These are phyloP conservation scores for Andrena cerasifolii DNA, from an alignment of 1,140 invertebrate species.

Conservation along the genomic window DNA sequence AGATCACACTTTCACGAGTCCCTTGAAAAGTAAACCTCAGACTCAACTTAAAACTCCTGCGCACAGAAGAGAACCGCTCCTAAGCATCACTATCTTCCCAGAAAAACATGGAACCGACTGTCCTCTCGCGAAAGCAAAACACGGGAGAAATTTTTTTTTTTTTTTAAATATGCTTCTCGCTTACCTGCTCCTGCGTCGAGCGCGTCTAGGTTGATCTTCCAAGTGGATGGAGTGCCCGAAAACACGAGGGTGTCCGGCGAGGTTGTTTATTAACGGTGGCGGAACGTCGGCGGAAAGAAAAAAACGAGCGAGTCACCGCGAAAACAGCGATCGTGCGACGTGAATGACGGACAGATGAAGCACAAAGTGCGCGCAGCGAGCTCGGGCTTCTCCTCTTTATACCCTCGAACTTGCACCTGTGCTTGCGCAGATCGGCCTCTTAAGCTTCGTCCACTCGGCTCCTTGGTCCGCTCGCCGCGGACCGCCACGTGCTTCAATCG, in stretches of 20 bases:
- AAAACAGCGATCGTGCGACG: constrained; percentile 39
- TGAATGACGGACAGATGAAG: constrained; percentile 76
- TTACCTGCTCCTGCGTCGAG: neutral
- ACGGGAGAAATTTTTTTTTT: no score
- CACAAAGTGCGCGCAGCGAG: constrained; percentile 76
- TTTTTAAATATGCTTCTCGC: neutral
- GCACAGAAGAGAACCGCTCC: no score
- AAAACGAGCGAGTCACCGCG: constrained; percentile 11
- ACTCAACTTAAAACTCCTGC: neutral
- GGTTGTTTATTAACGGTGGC: neutral
- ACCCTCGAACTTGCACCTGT: constrained; percentile 77
- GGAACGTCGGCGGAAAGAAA: neutral
- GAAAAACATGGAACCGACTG: no score
- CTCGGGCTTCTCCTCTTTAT: constrained; percentile 77
- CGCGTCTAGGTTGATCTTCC: no score
- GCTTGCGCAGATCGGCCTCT: constrained; percentile 74
- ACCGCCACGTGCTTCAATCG: constrained; percentile 38
- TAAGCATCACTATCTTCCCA: no score
- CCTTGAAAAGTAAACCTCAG: neutral
- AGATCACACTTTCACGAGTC: neutral
- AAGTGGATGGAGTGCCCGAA: no score
- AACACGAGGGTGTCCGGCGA: neutral
- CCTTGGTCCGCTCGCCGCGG: constrained; percentile 32
- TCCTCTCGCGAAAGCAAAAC: no score
- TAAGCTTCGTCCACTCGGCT: constrained; percentile 45